Percentiles rank a stretch among this genome's conserved stretches.
Evolutionary conservation across 1,140 invertebrate species (phyloP).

Genomic region (Drosophila kikkawai): DNA sequence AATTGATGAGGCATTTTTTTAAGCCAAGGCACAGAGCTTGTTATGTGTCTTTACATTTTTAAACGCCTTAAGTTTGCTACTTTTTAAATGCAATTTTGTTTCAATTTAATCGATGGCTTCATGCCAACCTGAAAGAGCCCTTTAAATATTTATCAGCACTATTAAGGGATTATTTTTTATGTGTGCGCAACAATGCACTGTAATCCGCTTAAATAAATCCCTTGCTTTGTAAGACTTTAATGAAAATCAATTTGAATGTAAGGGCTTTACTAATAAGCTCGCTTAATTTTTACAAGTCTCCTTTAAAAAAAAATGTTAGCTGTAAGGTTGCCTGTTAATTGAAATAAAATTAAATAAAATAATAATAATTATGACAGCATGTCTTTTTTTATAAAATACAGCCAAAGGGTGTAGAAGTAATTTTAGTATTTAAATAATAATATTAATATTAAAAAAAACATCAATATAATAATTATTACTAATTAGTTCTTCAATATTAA

Average conservation of each 20-base stretch:
- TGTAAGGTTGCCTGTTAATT: background rate
- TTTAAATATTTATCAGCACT: constrained; percentile 2
- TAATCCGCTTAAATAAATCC: constrained; percentile 6
- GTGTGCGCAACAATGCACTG: constrained; percentile 3
- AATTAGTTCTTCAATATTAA: too few species aligned
- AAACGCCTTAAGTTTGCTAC: background rate
- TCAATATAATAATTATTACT: too few species aligned
- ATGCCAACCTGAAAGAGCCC: background rate
- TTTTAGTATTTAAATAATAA: background rate
- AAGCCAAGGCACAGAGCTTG: background rate
- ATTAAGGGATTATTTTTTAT: background rate
- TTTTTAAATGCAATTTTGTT: background rate
- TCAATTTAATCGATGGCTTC: background rate
- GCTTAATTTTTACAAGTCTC: background rate
- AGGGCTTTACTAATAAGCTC: background rate
- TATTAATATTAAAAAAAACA: too few species aligned
- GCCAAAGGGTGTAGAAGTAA: background rate
- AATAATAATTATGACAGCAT: background rate
- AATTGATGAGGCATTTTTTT: constrained; percentile 43
- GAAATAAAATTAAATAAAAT: background rate
- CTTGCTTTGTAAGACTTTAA: background rate
- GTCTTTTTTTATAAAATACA: background rate
- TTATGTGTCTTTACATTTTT: too few species aligned
- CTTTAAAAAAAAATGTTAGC: background rate
- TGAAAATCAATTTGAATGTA: background rate